Evolutionary conservation across 2,113 vertebrate genomes (phyloP).

Genomic region (Tetrax tetrax): DNA sequence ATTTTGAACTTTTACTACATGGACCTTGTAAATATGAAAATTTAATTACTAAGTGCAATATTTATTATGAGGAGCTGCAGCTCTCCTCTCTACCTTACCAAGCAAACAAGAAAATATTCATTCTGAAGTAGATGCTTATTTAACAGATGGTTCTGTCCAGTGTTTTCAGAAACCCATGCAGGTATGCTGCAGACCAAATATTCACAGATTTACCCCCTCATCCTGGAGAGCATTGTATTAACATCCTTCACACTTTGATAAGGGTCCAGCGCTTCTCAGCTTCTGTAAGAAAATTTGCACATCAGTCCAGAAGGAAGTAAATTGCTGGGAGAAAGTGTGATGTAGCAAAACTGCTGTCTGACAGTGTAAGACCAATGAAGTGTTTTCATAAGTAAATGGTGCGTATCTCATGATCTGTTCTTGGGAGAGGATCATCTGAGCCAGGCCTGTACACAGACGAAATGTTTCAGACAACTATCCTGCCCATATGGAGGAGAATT

Average conservation of each 20-base stretch:
- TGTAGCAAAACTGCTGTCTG: neutral
- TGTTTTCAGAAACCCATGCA: neutral
- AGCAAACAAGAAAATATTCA: neutral
- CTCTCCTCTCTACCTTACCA: neutral
- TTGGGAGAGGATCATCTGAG: neutral
- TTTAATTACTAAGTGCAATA: conserved; percentile 65
- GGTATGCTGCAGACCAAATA: neutral
- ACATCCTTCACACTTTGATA: neutral
- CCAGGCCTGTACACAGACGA: neutral
- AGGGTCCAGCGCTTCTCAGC: neutral
- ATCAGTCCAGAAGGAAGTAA: neutral
- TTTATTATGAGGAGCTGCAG: conserved; percentile 6
- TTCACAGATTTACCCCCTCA: neutral
- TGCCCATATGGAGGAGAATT: neutral
- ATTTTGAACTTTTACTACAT: conserved; percentile 44
- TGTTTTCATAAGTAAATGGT: conserved; percentile 10
- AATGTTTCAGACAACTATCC: neutral
- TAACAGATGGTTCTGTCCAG: neutral
- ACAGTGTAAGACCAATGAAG: neutral
- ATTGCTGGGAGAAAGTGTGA: neutral
- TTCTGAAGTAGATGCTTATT: neutral
- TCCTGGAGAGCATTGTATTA: neutral
- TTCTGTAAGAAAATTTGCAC: neutral
- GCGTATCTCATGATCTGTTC: neutral
- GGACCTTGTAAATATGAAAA: conserved; percentile 63